Base-by-base conservation (phyloP, 1,140 invertebrate genomes). In the Hyles vespertilio region DNA sequence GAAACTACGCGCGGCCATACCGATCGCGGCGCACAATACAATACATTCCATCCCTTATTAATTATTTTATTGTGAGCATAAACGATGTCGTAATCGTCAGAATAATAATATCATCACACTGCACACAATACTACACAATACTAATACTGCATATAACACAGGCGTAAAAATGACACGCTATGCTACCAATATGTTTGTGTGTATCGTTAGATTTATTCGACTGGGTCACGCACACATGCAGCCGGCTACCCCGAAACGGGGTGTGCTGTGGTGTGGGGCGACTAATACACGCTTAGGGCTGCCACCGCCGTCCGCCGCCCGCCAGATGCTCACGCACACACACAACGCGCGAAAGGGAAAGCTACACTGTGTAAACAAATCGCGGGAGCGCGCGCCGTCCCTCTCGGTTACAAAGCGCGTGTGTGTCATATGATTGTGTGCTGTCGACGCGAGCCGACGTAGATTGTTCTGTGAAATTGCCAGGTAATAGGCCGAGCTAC, bases 21-120 rank as follows among this genome's bases (percentile, higher is more conserved):
- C 77, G 70, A 89, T 87, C 86, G 70, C 76, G 77, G 74, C 67
- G 66, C 58, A 51, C 74, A 72, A 84, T 80, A 86, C 81, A 84
- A 87, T 85, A 79, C 79, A 77, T 79, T 82, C 81, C 83, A 86
- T 89, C 86, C 86, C 84, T 89, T 89, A 89, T 89, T 89, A 89
- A 89, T 89, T 89, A 87, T 89, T 89, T 89, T 86, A 89, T 89
- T 87, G 86, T 86, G 79, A 80, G 78, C 81, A 87, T 89, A 87
- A 87, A 87, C 78, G 86, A 87, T 82, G 84, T 75, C 81, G 84
- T 89, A 89, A 89, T 89, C 81, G 81, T 79, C 80, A 81, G 84
- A 87, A 89, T 89, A 89, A 89, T 89, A 89, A 87, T 87, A 89
- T 85, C 86, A 86, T 84, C 77, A 79, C 80, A 73, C 69, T 74